Evolutionary conservation across 2,113 vertebrate species (phyloP).

Genomic region (Rhagologus leucostigma): DNA sequence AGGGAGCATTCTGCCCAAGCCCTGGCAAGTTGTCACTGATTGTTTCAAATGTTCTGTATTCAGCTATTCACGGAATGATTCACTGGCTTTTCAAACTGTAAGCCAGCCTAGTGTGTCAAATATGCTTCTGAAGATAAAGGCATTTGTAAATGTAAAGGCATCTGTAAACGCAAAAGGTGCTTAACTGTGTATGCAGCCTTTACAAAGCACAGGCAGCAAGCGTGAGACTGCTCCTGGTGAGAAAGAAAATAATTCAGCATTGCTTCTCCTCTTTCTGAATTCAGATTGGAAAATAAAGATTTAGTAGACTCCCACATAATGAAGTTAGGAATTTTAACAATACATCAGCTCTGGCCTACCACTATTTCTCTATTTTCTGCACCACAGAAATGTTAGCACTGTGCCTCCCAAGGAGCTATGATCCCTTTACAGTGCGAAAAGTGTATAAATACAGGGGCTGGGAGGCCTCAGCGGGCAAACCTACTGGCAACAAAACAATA

Average conservation of each 20-base stretch:
- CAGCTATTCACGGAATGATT: conserved; percentile 41
- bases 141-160: conserved; percentile 53
- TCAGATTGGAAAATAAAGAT: conserved; percentile 34
- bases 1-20: not conserved
- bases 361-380: not conserved
- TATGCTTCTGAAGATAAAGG: conserved; percentile 60
- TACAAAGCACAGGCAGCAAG: conserved; percentile 31
- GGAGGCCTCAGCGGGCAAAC: not conserved
- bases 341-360: not conserved
- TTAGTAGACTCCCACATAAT: not conserved
- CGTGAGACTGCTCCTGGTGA: not conserved
- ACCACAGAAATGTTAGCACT: not conserved
- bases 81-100: conserved; percentile 35
- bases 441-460: not conserved
- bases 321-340: not conserved
- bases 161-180: conserved; percentile 20
- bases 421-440: not conserved
- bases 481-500: not conserved
- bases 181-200: conserved; percentile 43
- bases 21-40: conserved; percentile 35
- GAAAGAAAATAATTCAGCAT: conserved; percentile 32
- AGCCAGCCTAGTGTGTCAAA: conserved; percentile 52
- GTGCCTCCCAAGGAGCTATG: not conserved
- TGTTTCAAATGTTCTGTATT: conserved; percentile 51
- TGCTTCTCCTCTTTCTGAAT: not conserved